Evolutionary conservation across 2,888 invertebrate species (phyloP), one percentile per base, ranked within the genome.

Genomic region (Chrysina gloriosa): DNA sequence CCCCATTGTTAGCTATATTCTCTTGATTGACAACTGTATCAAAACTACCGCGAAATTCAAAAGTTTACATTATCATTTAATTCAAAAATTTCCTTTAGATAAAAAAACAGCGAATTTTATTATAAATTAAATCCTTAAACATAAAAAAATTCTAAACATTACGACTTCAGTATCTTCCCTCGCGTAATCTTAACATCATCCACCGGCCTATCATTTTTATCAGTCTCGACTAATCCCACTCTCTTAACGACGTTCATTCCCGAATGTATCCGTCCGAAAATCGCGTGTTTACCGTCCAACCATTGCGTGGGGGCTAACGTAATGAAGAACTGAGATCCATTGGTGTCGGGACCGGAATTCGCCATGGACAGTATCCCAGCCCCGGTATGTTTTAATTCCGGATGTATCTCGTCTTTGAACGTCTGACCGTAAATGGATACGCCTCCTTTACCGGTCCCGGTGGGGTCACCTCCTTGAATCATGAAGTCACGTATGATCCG

Each of bases 241-340:
- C 97, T 87, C 80, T 96, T 94, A 0, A 98, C 92, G 31, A 95
- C 94, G 73, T 90, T 86, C 94, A 98, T 96, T 1, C 98, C 98
- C 64, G 89, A 86, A 77, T 91, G 88, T 3, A 98, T 87, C 72
- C 98, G 87, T 74, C 95, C 99, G 84, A 99, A 99, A 79, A 99
- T 97, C 1, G 97, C 89, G 83, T 99, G 98, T 82, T 98, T 98
- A 7, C 96, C 94, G 85, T 99, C 98, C 34, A 99, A 85, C 97
- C 98, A 98, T 77, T 98, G 97, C 0, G 97, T 96, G 0, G 98
- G 97, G 0, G 94, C 97, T 69, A 99, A 84, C 0, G 98, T 97
- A 52, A 99, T 95, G 77, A 98, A 99, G 85, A 99, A 99, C 82
- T 99, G 99, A 27, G 97, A 97, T 1, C 98, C 98, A 83, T 99